Conservation (phyloP, 2,888 invertebrate genomes). For the Malthinus flaveolus region DNA sequence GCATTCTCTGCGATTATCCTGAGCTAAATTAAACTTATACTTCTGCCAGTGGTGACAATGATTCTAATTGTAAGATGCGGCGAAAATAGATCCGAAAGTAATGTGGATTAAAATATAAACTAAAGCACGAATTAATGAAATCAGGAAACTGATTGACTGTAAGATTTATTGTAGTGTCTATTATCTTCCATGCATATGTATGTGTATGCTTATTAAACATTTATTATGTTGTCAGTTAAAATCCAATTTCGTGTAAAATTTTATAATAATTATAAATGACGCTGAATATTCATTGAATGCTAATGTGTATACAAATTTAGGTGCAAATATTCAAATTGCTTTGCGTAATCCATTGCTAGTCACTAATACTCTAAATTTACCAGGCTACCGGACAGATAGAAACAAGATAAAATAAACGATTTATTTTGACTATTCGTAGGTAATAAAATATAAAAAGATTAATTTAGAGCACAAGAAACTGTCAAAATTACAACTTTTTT, state of each 20-base stretch:
- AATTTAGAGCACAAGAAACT: not conserved
- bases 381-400: slow-evolving; percentile 17
- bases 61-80: too few relatives aligned
- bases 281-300: slow-evolving; percentile 37
- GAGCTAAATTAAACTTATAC: too few relatives aligned
- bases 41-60: too few relatives aligned
- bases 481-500: slow-evolving; percentile 1
- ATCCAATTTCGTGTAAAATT: slow-evolving; percentile 35
- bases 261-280: slow-evolving; percentile 33
- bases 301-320: slow-evolving; percentile 36
- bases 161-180: too few relatives aligned
- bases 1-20: too few relatives aligned
- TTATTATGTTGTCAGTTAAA: slow-evolving; percentile 26
- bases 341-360: slow-evolving; percentile 28
- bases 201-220: slow-evolving; percentile 17
- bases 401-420: slow-evolving; percentile 8
- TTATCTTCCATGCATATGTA: too few relatives aligned
- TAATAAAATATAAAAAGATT: not conserved
- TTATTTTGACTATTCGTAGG: too few relatives aligned
- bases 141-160: too few relatives aligned
- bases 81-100: too few relatives aligned
- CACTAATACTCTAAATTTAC: slow-evolving; percentile 27
- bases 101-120: too few relatives aligned
- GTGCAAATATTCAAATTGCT: slow-evolving; percentile 35
- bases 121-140: too few relatives aligned